Percentiles rank a stretch among this genome's conserved stretches.
phyloP scores from a whole-genome alignment of 2,888 invertebrate genomes.

The Melipona beecheii region DNA sequence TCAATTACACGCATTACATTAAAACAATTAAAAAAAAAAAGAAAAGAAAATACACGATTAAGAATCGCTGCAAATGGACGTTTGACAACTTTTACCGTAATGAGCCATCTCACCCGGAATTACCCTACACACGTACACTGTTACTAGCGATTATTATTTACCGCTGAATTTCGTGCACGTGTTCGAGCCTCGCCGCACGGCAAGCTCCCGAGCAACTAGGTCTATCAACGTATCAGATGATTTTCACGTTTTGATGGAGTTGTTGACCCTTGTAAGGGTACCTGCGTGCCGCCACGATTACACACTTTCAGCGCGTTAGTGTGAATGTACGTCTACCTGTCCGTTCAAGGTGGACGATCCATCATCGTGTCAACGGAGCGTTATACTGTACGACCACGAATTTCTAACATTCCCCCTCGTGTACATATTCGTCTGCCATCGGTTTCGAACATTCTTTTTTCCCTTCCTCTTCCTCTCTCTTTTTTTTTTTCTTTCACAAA shows the following conservation, averaged over 20 bases:
- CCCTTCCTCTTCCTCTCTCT: background rate
- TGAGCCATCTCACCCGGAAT: no score
- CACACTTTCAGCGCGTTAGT: conserved; percentile 68
- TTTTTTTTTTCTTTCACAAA: conserved; percentile 6
- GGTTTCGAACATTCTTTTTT: conserved; percentile 10
- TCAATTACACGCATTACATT: no score
- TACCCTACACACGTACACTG: background rate
- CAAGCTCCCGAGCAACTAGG: conserved; percentile 12
- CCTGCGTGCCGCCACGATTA: conserved; percentile 68
- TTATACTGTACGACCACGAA: conserved; percentile 62
- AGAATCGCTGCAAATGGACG: no score
- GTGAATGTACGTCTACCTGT: conserved; percentile 72
- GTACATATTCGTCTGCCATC: conserved; percentile 20
- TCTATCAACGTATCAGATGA: conserved; percentile 51
- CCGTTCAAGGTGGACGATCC: conserved; percentile 77
- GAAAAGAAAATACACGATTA: no score
- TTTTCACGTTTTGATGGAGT: conserved; percentile 64
- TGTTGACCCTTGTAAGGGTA: conserved; percentile 66
- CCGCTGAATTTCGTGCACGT: conserved; percentile 16
- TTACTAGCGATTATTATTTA: conserved; percentile 14
- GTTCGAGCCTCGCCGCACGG: conserved; percentile 28
- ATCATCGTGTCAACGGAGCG: conserved; percentile 82
- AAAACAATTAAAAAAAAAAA: no score
- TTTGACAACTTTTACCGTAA: no score
- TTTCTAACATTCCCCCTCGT: conserved; percentile 54